These are phyloP conservation scores for Euwallacea similis DNA, from an alignment of 1,140 invertebrate species.

Conservation along the genomic window DNA sequence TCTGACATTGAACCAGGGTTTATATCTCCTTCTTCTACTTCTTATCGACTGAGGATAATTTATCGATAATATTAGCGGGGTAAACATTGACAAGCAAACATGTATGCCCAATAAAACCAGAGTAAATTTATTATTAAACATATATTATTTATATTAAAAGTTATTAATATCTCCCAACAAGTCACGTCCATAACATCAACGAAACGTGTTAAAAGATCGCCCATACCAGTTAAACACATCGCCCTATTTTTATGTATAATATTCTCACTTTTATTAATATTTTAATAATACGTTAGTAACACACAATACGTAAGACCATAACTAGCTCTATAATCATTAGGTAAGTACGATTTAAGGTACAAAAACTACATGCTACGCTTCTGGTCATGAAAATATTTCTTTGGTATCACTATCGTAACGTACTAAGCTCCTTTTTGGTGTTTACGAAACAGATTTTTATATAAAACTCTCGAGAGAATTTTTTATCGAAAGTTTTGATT, in stretches of 20 bases:
- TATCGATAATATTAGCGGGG: too few species aligned
- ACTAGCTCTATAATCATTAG: background rate
- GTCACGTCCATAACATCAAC: constrained; percentile 17
- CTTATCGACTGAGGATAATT: too few species aligned
- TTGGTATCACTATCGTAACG: constrained; percentile 43
- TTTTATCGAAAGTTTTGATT: too few species aligned
- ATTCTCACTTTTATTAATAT: constrained; percentile 12
- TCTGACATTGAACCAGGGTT: too few species aligned
- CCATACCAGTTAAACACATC: constrained; percentile 4
- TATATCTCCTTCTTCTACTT: too few species aligned
- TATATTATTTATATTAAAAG: constrained; percentile 26
- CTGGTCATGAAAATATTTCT: constrained; percentile 49
- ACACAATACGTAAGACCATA: background rate
- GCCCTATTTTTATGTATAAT: background rate
- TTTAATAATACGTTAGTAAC: background rate
- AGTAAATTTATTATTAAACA: constrained; percentile 27
- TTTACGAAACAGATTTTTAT: constrained; percentile 9
- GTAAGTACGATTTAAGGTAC: constrained; percentile 40
- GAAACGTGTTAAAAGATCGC: constrained; percentile 1
- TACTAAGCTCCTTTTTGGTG: constrained; percentile 25
- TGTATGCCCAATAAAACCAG: too few species aligned
- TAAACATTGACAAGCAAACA: too few species aligned
- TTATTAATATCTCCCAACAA: constrained; percentile 24
- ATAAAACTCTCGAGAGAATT: background rate
- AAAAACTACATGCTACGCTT: constrained; percentile 47